These are phyloP conservation scores for Cardiocondyla obscurior DNA, from an alignment of 1,140 invertebrate species.

Conservation along the genomic window DNA sequence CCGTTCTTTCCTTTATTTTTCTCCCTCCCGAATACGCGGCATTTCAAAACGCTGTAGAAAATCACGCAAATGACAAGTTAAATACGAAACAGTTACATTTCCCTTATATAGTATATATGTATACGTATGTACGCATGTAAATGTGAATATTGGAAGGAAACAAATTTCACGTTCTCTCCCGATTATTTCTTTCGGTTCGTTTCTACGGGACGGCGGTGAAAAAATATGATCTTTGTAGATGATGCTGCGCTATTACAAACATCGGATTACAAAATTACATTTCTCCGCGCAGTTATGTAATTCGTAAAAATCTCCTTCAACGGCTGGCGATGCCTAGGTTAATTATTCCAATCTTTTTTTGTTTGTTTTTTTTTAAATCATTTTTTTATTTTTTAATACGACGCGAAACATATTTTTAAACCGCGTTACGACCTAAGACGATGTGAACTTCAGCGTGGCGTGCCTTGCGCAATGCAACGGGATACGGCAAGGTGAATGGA, in stretches of 20 bases:
- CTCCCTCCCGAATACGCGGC: not conserved
- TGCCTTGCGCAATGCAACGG: not conserved
- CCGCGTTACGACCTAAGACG: not conserved
- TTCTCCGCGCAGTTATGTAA: conserved; percentile 30
- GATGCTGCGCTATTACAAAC: conserved; percentile 5
- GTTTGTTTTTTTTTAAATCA: not conserved
- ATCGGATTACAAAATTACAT: conserved; percentile 26
- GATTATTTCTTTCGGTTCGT: not conserved
- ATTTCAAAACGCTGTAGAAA: conserved; percentile 40
- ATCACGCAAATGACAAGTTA: conserved; percentile 37
- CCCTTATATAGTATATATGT: too few species aligned
- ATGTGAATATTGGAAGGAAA: not conserved
- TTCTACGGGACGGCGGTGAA: not conserved
- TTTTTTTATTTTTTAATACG: not conserved
- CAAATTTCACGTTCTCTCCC: not conserved
- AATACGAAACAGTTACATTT: not conserved
- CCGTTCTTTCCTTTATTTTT: not conserved
- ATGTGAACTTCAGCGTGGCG: not conserved
- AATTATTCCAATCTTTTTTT: too few species aligned
- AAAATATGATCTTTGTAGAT: not conserved
- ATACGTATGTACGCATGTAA: too few species aligned
- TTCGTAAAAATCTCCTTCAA: not conserved
- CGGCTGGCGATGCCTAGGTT: too few species aligned
- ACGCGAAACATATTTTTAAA: not conserved
- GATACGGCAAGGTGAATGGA: not conserved